Conservation (phyloP, 2,888 invertebrate genomes). For the Morpho deidamia region DNA sequence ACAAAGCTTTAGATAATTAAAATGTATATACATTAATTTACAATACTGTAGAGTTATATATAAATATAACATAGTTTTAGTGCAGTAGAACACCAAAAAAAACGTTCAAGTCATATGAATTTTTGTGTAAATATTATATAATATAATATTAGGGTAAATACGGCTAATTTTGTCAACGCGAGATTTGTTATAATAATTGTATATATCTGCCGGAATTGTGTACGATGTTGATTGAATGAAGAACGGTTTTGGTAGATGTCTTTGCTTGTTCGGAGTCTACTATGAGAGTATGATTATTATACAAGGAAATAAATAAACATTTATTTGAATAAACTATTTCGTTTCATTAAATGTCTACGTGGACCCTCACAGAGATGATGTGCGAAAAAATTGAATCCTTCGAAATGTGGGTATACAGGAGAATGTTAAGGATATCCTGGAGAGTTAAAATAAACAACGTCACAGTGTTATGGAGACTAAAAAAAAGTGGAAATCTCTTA, state of each 20-base stretch:
- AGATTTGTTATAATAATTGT: constrained; percentile 21
- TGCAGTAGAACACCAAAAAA: constrained; percentile 26
- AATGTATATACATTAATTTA: constrained; percentile 13
- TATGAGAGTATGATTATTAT: background rate
- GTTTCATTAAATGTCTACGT: background rate
- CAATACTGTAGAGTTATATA: background rate
- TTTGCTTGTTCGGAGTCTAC: constrained; percentile 7
- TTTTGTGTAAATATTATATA: constrained; percentile 27
- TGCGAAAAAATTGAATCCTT: no score
- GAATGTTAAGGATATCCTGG: no score
- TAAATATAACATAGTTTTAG: constrained; percentile 6
- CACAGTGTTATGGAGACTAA: no score
- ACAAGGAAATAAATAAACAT: background rate
- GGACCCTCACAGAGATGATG: no score
- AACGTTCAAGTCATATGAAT: constrained; percentile 20
- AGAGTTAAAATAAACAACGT: no score
- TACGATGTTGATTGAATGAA: background rate
- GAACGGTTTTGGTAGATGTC: constrained; percentile 3
- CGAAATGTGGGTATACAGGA: no score
- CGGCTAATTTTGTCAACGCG: constrained; percentile 19
- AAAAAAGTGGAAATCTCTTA: no score
- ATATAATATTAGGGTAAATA: constrained; percentile 20
- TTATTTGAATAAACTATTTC: background rate
- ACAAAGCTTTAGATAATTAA: constrained; percentile 8
- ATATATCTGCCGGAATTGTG: constrained; percentile 12